These are phyloP conservation scores for Myotis myotis DNA, from an alignment of 2,797 vertebrate species.

Conservation along the genomic window DNA sequence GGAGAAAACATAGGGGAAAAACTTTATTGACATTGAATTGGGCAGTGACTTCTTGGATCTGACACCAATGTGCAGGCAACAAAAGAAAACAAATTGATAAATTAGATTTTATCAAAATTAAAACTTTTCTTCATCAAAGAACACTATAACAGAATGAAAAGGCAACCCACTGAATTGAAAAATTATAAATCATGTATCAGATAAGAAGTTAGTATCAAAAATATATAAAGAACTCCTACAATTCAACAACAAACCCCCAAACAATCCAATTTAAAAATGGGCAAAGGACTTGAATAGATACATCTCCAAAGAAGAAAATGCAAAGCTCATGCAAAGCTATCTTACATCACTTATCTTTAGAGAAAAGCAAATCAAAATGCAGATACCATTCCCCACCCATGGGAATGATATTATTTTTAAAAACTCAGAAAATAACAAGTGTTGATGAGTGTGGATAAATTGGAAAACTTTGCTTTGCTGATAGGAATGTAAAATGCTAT, in stretches of 20 bases:
- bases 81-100: background rate
- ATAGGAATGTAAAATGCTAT: background rate
- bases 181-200: background rate
- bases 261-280: background rate
- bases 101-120: background rate
- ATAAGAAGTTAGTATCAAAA: background rate
- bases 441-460: background rate
- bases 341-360: background rate
- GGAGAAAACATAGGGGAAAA: background rate
- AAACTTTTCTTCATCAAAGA: background rate
- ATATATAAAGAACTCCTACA: background rate
- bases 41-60: background rate
- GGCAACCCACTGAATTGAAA: background rate
- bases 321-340: background rate
- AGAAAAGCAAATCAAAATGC: conserved; percentile 1
- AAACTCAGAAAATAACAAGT: background rate
- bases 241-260: background rate
- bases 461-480: background rate
- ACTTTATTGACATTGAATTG: background rate
- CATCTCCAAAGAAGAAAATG: background rate
- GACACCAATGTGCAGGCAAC: background rate
- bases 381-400: background rate
- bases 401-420: background rate
- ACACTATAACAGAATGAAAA: background rate
- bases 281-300: background rate